Evolutionary conservation across 2,888 invertebrate species (phyloP), one percentile per base, ranked within the genome.

Genomic region (Epiblema foenella): DNA sequence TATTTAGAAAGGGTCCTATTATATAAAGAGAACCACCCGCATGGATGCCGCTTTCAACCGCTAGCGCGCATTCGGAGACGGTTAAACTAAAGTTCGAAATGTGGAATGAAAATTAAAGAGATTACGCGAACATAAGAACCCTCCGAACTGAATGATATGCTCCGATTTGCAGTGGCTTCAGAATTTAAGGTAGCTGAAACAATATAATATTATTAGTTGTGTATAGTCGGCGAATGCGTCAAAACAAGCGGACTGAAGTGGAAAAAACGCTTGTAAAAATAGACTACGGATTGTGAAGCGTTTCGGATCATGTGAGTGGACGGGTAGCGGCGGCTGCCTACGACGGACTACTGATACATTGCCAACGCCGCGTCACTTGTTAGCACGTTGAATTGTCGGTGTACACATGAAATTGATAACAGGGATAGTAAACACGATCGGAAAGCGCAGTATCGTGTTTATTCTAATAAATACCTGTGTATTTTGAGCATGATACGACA

Each of bases 1-100:
- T 88, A 80, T 90, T 93, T 88, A 83, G 88, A 92, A 92, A 92
- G 87, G 89, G 93, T 93, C 91, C 92, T 89, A 93, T 92, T 93
- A 93, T 90, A 88, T 90, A 81, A 87, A 85, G 82, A 84, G 87
- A 89, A 84, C 87, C 83, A 88, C 87, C 89, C 90, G 90, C 93
- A 93, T 93, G 87, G 92, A 91, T 87, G 85, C 85, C 87, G 89
- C 81, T 90, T 91, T 93, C 90, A 93, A 90, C 89, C 91, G 85
- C 90, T 86, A 81, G 89, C 85, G 85, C 88, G 86, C 93, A 93
- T 93, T 81, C 90, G 89, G 84, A 85, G 83, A 84, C 87, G 79
- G 80, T 81, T 80, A 86, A 89, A 90, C 87, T 79, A 86, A 90
- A 89, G 85, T 88, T 85, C 88, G 82, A 87, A 90, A 91, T 92